These are phyloP conservation scores for Calephelis nemesis DNA, from an alignment of 1,140 invertebrate species.

Conservation along the genomic window DNA sequence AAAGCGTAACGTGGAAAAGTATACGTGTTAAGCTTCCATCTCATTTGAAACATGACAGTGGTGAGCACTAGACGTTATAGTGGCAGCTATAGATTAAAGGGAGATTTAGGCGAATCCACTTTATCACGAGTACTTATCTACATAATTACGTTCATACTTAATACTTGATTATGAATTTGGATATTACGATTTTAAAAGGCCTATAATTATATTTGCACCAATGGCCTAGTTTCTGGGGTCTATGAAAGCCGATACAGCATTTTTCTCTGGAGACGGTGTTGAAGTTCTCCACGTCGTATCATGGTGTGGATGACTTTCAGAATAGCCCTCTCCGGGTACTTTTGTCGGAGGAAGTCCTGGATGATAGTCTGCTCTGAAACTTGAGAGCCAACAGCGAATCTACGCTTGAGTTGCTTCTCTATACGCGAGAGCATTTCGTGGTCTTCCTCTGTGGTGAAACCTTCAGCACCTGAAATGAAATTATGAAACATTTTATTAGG, in stretches of 20 bases:
- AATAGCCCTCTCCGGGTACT: conserved; percentile 93
- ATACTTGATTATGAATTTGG: too few relatives aligned
- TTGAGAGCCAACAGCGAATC: conserved; percentile 97
- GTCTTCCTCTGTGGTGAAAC: conserved; percentile 97
- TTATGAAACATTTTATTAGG: conserved; percentile 13
- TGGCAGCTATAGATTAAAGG: too few relatives aligned
- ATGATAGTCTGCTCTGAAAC: conserved; percentile 97
- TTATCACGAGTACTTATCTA: too few relatives aligned
- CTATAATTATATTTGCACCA: too few relatives aligned
- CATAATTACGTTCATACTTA: too few relatives aligned
- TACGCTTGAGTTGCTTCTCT: conserved; percentile 96
- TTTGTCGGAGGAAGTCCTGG: conserved; percentile 95
- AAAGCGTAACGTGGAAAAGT: too few relatives aligned
- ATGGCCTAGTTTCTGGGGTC: conserved; percentile 23
- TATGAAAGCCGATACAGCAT: conserved; percentile 95
- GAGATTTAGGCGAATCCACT: too few relatives aligned
- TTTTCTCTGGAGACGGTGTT: conserved; percentile 97
- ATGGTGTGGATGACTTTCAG: conserved; percentile 95
- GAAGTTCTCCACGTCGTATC: conserved; percentile 96
- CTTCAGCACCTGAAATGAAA: conserved; percentile 89
- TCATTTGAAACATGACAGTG: too few relatives aligned
- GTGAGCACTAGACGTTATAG: too few relatives aligned
- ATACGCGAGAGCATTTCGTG: conserved; percentile 93
- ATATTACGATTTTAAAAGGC: too few relatives aligned
- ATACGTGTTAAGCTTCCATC: too few relatives aligned